phyloP scores from a whole-genome alignment of 2,113 vertebrate genomes.

The Indri indri region DNA sequence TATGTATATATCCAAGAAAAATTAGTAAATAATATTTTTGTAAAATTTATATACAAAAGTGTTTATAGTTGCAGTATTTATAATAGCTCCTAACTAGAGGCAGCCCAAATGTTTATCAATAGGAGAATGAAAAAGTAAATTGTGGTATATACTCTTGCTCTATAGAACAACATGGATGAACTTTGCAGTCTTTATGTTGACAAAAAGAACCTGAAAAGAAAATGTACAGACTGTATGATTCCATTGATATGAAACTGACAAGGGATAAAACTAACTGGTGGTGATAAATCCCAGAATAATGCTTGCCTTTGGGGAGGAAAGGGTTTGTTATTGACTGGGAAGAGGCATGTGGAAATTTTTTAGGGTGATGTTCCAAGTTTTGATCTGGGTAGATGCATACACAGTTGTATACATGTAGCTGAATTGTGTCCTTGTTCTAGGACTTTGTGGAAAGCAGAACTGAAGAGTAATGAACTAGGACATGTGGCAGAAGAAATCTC shows the following conservation, averaged over 20 bases:
- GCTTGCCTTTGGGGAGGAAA: background rate
- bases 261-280: background rate
- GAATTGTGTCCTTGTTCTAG: background rate
- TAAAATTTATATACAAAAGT: background rate
- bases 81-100: background rate
- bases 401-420: background rate
- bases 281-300: background rate
- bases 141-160: background rate
- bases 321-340: background rate
- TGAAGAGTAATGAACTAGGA: background rate
- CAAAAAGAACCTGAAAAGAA: background rate
- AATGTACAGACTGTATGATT: background rate
- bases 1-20: background rate
- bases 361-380: background rate
- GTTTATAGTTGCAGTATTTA: background rate
- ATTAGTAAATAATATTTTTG: background rate
- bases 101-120: background rate
- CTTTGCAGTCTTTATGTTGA: background rate
- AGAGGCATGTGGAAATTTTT: background rate
- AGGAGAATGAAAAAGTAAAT: background rate
- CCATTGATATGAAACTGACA: background rate
- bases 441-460: background rate
- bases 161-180: background rate
- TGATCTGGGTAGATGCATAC: background rate
- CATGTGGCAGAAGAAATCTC: background rate